Base-by-base conservation (phyloP, 1,140 invertebrate species). In the Chelonus insularis region DNA sequence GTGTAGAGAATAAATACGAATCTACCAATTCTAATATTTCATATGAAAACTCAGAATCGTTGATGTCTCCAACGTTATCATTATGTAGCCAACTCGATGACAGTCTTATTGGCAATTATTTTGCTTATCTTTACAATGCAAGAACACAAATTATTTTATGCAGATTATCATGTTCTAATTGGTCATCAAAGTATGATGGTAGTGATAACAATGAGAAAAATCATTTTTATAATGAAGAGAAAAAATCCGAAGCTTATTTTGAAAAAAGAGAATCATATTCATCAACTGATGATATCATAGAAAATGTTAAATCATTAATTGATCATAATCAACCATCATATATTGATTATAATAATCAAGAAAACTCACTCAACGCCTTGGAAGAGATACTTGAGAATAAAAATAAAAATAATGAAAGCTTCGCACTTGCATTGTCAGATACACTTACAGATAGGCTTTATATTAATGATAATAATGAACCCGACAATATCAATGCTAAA, bases 41-140 rank as follows among this genome's bases (percentile, higher is more conserved):
- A n/a, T n/a, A 4, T 21, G 60, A 4, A 64, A n/a, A 48, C 21
- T 29, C 25, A n/a, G n/a, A n/a, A 29, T 29, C 25, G 7, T 29
- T 29, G 25, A 7, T 29, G 3, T 7, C 25, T 29, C 7, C 25
- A 4, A 29, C 7, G 3, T 7, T 3, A 29, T 29, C 25, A 29
- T 29, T 29, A 29, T 29, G 7, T n/a, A 7, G 25, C 25, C 25
- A 7, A 67, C 60, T 68, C 14, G 65, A 79, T 68, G 84, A 83
- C 21, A 88, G 84, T 62, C 72, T 92, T 51, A 91, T 89, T 71
- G 88, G 88, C 14, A 92, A 92, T 79, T 91, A 91, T 73, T 89
- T 91, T 74, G 89, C 89, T 5, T 93, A 93, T 74, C 81, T 97
- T 11, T 88, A 88, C 68, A 92, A 95, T 72, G 93, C 94, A 1